Conservation (phyloP, 2,797 vertebrate species). For the Tragelaphus eurycerus region DNA sequence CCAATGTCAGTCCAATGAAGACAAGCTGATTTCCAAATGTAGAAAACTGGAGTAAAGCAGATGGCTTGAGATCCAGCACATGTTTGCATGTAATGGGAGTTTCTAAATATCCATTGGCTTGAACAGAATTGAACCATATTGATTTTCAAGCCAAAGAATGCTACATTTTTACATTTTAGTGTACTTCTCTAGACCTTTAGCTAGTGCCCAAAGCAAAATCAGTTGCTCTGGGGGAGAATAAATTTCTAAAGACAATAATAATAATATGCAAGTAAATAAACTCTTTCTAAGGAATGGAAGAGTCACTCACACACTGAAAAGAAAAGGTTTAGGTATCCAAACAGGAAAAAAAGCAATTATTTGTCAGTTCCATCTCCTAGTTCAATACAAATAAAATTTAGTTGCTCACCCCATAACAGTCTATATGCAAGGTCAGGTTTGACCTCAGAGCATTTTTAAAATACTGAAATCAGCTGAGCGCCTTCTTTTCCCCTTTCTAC, state of each 20-base stretch:
- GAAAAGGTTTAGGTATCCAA: not conserved
- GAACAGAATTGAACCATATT: not conserved
- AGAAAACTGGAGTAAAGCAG: not conserved
- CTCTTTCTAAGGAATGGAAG: not conserved
- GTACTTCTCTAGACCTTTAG: not conserved
- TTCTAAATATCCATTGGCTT: not conserved
- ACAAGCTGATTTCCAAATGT: not conserved
- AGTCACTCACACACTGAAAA: not conserved
- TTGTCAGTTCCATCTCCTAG: not conserved
- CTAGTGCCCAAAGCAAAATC: not conserved
- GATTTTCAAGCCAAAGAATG: not conserved
- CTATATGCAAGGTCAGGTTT: not conserved
- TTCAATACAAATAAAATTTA: conserved; percentile 14
- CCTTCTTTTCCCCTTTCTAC: not conserved
- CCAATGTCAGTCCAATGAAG: not conserved
- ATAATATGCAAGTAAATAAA: not conserved
- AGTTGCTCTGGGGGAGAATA: not conserved
- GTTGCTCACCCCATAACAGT: not conserved
- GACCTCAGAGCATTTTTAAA: not conserved
- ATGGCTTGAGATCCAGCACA: not conserved
- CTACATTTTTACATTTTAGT: not conserved
- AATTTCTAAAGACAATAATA: not conserved
- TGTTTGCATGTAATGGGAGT: not conserved
- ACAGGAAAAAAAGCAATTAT: not conserved
- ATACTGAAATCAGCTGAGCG: not conserved